Base-by-base conservation (phyloP, 2,113 vertebrate species). In the Gobius niger region DNA sequence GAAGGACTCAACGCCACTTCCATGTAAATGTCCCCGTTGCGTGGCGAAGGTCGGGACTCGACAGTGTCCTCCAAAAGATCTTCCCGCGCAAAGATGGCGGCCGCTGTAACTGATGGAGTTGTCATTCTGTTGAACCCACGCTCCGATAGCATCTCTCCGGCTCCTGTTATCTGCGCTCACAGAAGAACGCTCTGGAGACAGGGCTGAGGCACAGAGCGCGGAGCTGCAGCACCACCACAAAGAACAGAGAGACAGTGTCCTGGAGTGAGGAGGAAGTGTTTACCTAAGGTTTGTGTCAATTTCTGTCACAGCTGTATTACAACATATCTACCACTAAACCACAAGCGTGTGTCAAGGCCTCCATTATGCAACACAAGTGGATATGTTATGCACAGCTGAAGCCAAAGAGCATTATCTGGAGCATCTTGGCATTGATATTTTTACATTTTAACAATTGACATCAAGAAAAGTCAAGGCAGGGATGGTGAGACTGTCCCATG, bases 41-140 rank as follows among this genome's bases (percentile, higher is more conserved):
- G 63, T 76, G 53, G 56, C 65, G 63, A 78, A 15, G 34, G 11
- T 11, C 40, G 74, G 47, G 16, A 10, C 16, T 54, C 16, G 16
- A 18, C 52, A 24, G 18, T 54, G 13, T 7, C 57, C 57, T 60
- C 57, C 13, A 9, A 15, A 15, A 40, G 57, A 60, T 40, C 40
- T 14, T n/a, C 52, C 16, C 52, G 19, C 18, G 19, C 52, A 42
- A 41, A 42, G 34, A 60, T n/a, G 40, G 13, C 34, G 40, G 7
- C 34, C n/a, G 34, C 57, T 44, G 14, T 56, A 1, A n/a, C 57
- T 65, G 70, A 80, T 82, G 72, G 72, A 82, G 64, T 68, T 68
- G 68, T 85, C 81, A 68, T 68, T 78, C 75, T 74, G 78, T 76
- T 54, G 64, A 71, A 80, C 15, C 75, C 64, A 76, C 18, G 5